phyloP scores from a whole-genome alignment of 2,797 vertebrate genomes.

The Chelon labrosus region DNA sequence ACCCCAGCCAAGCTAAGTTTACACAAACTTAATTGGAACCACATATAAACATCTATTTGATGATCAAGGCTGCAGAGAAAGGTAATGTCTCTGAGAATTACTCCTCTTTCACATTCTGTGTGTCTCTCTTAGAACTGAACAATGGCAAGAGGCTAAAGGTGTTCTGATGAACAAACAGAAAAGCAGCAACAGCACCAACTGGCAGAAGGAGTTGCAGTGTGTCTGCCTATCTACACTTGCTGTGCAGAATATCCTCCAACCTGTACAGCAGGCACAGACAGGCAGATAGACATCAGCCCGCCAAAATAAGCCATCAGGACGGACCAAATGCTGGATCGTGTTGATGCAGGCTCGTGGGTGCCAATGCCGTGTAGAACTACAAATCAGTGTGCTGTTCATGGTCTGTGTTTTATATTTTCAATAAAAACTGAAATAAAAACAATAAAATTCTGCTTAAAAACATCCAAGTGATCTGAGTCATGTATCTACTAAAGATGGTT shows the following conservation, averaged over 20 bases:
- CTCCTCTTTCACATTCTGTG: conserved; percentile 2
- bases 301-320: conserved; percentile 77
- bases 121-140: conserved; percentile 3
- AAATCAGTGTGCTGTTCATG: background rate
- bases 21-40: conserved; percentile 25
- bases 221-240: conserved; percentile 99
- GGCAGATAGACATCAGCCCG: conserved; percentile 97
- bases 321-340: conserved; percentile 47
- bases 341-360: background rate
- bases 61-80: background rate
- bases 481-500: background rate
- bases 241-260: conserved; percentile 98
- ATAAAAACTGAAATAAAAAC: conserved; percentile 7
- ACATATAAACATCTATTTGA: conserved; percentile 7
- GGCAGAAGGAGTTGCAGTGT: conserved; percentile 95
- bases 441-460: conserved; percentile 14
- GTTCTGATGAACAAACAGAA: conserved; percentile 20
- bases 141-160: conserved; percentile 21
- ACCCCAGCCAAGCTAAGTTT: conserved; percentile 25
- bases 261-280: conserved; percentile 99
- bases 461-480: background rate
- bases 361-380: background rate
- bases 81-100: background rate
- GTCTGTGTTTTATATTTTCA: conserved; percentile 10
- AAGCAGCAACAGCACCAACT: conserved; percentile 55